phyloP scores from a whole-genome alignment of 2,888 invertebrate genomes.

The Ischnura elegans region DNA sequence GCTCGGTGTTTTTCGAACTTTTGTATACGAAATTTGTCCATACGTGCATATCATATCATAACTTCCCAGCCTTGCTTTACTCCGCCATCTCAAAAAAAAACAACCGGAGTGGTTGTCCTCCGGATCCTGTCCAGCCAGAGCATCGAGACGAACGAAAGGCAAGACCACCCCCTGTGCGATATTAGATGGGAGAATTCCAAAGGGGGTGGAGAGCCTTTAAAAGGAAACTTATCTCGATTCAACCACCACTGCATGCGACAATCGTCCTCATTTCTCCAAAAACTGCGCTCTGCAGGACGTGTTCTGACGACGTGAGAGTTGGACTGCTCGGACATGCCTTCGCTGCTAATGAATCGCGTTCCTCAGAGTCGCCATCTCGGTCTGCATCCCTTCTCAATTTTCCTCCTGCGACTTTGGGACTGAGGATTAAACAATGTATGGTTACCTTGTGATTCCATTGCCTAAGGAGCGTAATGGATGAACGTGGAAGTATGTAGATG shows the following conservation, averaged over 20 bases:
- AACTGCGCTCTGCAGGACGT: neutral
- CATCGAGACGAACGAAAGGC: no score
- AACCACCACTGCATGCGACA: neutral
- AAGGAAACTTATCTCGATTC: conserved; percentile 47
- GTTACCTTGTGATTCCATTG: neutral
- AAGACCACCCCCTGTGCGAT: conserved; percentile 43
- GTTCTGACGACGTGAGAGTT: neutral
- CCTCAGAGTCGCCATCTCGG: neutral
- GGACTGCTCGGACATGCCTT: neutral
- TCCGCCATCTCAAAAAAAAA: neutral
- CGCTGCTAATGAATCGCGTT: neutral
- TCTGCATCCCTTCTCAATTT: neutral
- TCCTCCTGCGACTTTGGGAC: neutral
- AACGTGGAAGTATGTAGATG: no score
- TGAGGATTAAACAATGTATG: neutral
- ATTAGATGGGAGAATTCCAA: conserved; percentile 36
- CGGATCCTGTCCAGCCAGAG: neutral
- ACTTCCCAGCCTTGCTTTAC: neutral
- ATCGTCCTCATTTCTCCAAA: conserved; percentile 50
- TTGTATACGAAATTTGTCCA: no score
- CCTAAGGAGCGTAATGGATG: no score
- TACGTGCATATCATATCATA: no score
- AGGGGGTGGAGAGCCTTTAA: conserved; percentile 22
- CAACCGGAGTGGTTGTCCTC: neutral
- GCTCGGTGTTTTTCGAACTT: no score